Base-by-base conservation (phyloP, 1,140 invertebrate genomes). In the Dinothrombium tinctorium region DNA sequence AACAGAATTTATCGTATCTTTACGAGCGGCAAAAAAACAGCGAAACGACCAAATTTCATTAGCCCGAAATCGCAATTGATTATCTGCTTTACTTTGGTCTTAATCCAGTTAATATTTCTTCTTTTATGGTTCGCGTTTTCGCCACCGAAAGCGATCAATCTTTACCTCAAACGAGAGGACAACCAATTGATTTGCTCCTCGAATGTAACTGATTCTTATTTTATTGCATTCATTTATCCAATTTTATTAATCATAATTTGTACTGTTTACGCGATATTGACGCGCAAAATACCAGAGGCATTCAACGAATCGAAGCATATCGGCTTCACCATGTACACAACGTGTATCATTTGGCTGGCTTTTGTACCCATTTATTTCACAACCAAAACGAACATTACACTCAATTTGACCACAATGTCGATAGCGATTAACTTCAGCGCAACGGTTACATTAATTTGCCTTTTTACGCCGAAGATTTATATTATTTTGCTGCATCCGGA, bases 321-420 rank as follows among this genome's bases (percentile, higher is more conserved):
- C 52, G 84, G 84, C 44, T 89, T 90, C 60, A 83, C 83, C 11
- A 90, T 90, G 83, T 94, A 94, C 59, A 90, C 84, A 3, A 86
- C 80, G 3, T 84, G 80, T 53, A 74, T 86, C 20, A 82, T 86
- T 51, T 86, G 81, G 81, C 57, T 84, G 48, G 80, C 80, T 4
- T 86, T 86, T 58, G 76, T 84, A n/a, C 80, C 80, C 11, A 64
- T 84, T 15, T 86, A 82, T 56, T 58, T 84, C 54, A 76, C 76
- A 28, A 89, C 82, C 4, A 76, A 75, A 32, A 76, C 73, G 25
- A 35, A 82, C 55, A 72, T 82, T 12, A 74, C 77, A 2, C 60
- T 90, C 31, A 67, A 82, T 40, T 76, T 87, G 47, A 84, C 78
- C 31, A 82, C 78, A 47, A 81, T 89, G 75, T 82, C 76, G 29